Evolutionary conservation across 2,113 vertebrate genomes (phyloP), one percentile per base, ranked within the genome.

Genomic region (Loxodonta africana): DNA sequence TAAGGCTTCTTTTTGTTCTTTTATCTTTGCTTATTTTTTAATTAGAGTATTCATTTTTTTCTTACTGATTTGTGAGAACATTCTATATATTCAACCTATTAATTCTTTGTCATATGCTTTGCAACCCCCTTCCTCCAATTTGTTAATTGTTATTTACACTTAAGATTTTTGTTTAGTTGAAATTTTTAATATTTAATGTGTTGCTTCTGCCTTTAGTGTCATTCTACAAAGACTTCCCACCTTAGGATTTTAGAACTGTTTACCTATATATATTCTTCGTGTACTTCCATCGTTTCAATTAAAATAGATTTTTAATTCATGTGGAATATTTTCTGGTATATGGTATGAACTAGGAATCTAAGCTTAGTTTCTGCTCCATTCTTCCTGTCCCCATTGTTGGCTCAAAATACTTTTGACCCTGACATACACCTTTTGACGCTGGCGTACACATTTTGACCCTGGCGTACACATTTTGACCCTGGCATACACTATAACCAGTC

Each of bases 31-130:
- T 60, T 91, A 41, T 37, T 94, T 96, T 92, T 76, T 44, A 95
- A 83, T 85, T 83, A 51, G n/a, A 93, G 11, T 84, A 82, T 73
- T 93, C n/a, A 21, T 93, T 51, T 89, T 96, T 85, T 96, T 88
- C n/a, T 83, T 88, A 63, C 41, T 86, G 74, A 18, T 71, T 84
- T 81, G 18, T 57, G 91, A n/a, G 44, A 74, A 63, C 48, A 46
- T 80, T 76, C 46, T 83, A 53, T 83, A 37, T 86, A 71, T 46
- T n/a, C 51, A 63, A 6, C 83, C 26, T 73, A 62, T 78, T 83
- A 90, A 87, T 62, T 90, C 41, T 81, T 95, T 74, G 26, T 67
- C 30, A 30, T 65, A 25, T 33, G 21, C 74, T 77, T 76, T 74
- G 18, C 76, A 84, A 8, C n/a, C 6, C 73, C 53, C 4, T 12